Conservation (phyloP, 2,888 invertebrate species). For the Fissipunctia ypsillon region DNA sequence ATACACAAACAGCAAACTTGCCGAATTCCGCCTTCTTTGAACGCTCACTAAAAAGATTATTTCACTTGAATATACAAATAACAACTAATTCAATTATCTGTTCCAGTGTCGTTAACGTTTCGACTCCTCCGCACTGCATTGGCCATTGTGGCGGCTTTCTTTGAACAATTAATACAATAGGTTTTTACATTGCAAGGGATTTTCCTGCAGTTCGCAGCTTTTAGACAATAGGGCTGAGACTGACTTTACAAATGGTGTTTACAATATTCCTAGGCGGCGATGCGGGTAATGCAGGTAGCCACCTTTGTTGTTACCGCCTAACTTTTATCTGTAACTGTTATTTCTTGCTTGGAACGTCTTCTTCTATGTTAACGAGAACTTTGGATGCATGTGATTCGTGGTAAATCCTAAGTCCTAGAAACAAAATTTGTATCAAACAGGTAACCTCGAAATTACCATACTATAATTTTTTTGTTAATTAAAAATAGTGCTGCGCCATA, state of each 20-base stretch:
- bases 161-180: constrained; percentile 76
- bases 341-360: constrained; percentile 3
- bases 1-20: constrained; percentile 41
- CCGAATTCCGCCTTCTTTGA: constrained; percentile 40
- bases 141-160: constrained; percentile 77
- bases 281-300: constrained; percentile 73
- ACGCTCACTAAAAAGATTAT: constrained; percentile 58
- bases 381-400: neutral
- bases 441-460: neutral
- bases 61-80: constrained; percentile 64
- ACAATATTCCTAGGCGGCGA: constrained; percentile 55
- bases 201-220: constrained; percentile 75
- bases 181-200: constrained; percentile 71
- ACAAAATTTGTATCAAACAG: neutral
- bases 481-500: neutral
- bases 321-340: constrained; percentile 15
- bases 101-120: constrained; percentile 73
- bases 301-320: constrained; percentile 42
- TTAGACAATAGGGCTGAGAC: constrained; percentile 72
- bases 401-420: constrained; percentile 9
- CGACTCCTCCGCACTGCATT: constrained; percentile 65
- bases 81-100: constrained; percentile 80
- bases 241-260: constrained; percentile 68
- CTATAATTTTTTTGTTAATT: neutral
- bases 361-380: neutral